Base-by-base conservation (phyloP, 2,888 invertebrate species). In the Strigamia maritima region DNA sequence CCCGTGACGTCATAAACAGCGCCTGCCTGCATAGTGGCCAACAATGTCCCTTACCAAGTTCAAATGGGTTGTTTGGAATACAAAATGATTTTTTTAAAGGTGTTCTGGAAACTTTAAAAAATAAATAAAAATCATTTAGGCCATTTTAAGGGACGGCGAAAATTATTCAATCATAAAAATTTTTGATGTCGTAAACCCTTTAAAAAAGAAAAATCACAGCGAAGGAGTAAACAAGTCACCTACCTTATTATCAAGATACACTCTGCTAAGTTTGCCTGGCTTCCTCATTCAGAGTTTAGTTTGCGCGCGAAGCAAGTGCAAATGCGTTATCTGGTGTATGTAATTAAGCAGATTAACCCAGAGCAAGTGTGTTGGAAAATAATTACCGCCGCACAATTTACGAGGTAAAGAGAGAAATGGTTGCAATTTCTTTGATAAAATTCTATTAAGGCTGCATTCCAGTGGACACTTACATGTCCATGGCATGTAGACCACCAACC, bases 281-380 rank as follows among this genome's bases (percentile, higher is more conserved):
- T 60, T 24, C 14, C 60, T 60, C 60, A 22, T 60, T 22, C 4
- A 60, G 60, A 60, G 60, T 22, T 60, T 60, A 22, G 60, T 24
- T 7, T 19, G 49, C 4, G 49, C n/a, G 49, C 19, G 49, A 49
- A 16, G 60, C 22, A 19, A 44, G 60, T 60, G 60, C 60, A 60
- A 60, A 60, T 60, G 60, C 12, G 60, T 60, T 60, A 60, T 60
- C 60, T 60, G 60, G 22, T 60, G 60, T 8, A 60, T 60, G 60
- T 60, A 60, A 60, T 60, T 60, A 60, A 60, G 22, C 60, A 60
- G 60, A 60, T 60, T 60, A 60, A 60, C 60, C 60, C 24, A 60
- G 60, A 60, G 60, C 60, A 60, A 22, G 60, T 60, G 60, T 60
- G 60, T 60, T 60, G 60, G 60, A 60, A 60, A 60, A 60, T 60